These are phyloP conservation scores for Steinernema scapterisci DNA, from an alignment of 2,888 invertebrate genomes.

Conservation along the genomic window DNA sequence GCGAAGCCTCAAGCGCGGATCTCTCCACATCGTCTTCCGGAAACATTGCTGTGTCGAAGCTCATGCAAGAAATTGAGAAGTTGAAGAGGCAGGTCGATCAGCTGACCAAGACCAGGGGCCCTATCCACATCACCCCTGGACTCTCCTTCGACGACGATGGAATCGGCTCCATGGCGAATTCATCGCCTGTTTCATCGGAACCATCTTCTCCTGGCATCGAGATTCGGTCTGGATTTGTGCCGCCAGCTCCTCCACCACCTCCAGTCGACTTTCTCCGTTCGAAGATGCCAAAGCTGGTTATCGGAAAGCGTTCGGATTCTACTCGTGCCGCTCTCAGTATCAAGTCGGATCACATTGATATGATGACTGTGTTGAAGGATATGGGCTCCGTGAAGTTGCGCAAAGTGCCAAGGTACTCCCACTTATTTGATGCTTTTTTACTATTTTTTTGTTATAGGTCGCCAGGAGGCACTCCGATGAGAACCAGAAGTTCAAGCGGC, in stretches of 20 bases:
- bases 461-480: constrained; percentile 19
- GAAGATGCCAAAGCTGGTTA: background rate
- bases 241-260: constrained; percentile 5
- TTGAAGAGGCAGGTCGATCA: background rate
- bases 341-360: background rate
- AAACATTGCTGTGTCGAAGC: background rate
- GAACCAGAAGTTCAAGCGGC: background rate
- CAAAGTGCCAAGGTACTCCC: constrained; percentile 19
- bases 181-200: background rate
- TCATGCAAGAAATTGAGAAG: background rate
- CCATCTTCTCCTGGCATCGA: background rate
- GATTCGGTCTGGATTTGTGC: background rate
- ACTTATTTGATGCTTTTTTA: background rate
- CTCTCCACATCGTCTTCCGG: background rate
- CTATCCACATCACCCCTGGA: background rate
- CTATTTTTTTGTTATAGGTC: constrained; percentile 21
- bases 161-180: constrained; percentile 4
- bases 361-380: constrained; percentile 17
- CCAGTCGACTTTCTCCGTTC: background rate
- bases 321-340: background rate
- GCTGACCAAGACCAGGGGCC: background rate
- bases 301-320: background rate
- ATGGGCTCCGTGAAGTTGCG: constrained; percentile 11
- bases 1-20: constrained; percentile 7
- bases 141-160: constrained; percentile 15